Conservation (phyloP, 1,140 invertebrate genomes). For the Drosophila rhopaloa region DNA sequence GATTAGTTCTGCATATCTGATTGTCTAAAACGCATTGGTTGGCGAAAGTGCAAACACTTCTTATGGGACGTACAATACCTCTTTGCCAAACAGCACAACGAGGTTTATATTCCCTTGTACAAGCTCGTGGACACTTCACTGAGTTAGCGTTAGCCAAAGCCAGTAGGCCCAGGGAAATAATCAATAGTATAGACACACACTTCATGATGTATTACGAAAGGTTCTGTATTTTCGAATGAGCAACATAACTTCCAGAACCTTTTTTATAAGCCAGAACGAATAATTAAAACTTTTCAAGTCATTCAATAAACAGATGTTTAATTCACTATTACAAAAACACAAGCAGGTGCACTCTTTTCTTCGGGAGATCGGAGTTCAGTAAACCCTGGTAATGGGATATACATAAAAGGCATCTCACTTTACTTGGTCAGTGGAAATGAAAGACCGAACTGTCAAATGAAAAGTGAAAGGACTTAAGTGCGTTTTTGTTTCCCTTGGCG, state of each 20-base stretch:
- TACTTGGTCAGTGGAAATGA: constrained; percentile 36
- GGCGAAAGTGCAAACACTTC: constrained; percentile 30
- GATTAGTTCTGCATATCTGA: constrained; percentile 17
- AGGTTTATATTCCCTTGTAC: constrained; percentile 21
- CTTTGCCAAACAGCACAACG: constrained; percentile 26
- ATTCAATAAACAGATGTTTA: constrained; percentile 15
- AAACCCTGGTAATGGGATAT: constrained; percentile 46
- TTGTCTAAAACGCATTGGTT: constrained; percentile 17
- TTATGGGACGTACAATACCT: background rate
- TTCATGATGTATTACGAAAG: constrained; percentile 18
- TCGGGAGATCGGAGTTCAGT: constrained; percentile 1
- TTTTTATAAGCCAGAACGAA: constrained; percentile 29
- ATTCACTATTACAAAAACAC: background rate
- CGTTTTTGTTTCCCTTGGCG: constrained; percentile 45
- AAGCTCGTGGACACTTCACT: constrained; percentile 1
- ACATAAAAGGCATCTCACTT: constrained; percentile 39
- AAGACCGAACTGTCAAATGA: constrained; percentile 51
- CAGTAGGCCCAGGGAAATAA: constrained; percentile 19
- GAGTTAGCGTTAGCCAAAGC: constrained; percentile 2
- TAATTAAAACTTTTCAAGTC: background rate
- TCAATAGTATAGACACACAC: constrained; percentile 8
- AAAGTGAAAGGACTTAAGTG: constrained; percentile 78
- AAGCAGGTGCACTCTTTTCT: constrained; percentile 23
- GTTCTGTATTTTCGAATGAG: constrained; percentile 3
- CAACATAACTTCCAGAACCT: no score